A percentile compares a stretch with the other conserved stretches of the same genome.
Evolutionary conservation across 2,797 vertebrate species (phyloP).

Genomic region (Columba guinea): DNA sequence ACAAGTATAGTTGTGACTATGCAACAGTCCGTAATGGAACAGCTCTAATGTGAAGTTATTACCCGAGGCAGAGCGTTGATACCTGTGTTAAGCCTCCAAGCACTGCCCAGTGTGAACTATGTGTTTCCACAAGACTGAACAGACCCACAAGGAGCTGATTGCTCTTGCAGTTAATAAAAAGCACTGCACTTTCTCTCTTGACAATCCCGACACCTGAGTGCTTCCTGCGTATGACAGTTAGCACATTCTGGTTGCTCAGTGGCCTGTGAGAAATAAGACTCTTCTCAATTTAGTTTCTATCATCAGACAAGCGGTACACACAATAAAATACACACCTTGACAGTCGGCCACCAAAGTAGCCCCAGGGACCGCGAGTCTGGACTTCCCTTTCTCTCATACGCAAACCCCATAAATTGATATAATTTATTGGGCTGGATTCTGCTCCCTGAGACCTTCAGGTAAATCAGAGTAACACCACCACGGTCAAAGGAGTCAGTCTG

Average conservation of each 20-base stretch:
- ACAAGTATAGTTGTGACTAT: background rate
- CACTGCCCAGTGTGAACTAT: slow-evolving; percentile 67
- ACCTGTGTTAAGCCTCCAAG: slow-evolving; percentile 66
- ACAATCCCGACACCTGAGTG: slow-evolving; percentile 71
- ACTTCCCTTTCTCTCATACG: slow-evolving; percentile 10
- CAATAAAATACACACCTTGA: slow-evolving; percentile 65
- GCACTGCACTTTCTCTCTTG: slow-evolving; percentile 62
- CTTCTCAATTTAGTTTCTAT: slow-evolving; percentile 72
- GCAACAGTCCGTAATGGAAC: slow-evolving; percentile 16
- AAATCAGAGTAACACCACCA: background rate
- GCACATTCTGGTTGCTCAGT: slow-evolving; percentile 70
- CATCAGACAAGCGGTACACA: slow-evolving; percentile 63
- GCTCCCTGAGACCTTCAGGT: background rate
- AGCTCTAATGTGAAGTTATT: slow-evolving; percentile 59
- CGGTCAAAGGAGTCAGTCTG: slow-evolving; percentile 24
- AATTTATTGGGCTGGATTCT: slow-evolving; percentile 9
- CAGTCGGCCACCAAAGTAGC: slow-evolving; percentile 50
- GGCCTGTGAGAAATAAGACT: slow-evolving; percentile 67
- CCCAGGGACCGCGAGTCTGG: slow-evolving; percentile 49
- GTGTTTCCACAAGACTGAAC: slow-evolving; percentile 71
- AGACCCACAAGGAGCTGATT: slow-evolving; percentile 70
- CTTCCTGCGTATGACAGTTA: slow-evolving; percentile 68
- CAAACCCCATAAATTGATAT: background rate
- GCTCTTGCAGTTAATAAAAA: slow-evolving; percentile 73
- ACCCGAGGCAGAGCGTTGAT: slow-evolving; percentile 34